Evolutionary conservation across 2,113 vertebrate species (phyloP).

Genomic region (Brevimyrus niger): DNA sequence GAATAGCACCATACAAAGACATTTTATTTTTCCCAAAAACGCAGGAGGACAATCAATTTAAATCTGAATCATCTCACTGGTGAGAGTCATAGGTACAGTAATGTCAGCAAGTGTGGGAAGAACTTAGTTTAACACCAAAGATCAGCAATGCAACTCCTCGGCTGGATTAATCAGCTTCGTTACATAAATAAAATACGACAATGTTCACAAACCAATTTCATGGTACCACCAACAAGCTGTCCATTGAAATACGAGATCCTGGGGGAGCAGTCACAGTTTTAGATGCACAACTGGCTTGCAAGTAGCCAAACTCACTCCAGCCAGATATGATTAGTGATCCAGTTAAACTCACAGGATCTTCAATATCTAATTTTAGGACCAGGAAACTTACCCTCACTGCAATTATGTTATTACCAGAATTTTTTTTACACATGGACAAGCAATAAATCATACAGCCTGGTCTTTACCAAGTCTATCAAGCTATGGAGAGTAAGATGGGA

Average conservation of each 20-base stretch:
- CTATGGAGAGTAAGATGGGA: not conserved
- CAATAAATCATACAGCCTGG: not conserved
- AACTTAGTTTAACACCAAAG: not conserved
- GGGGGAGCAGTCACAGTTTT: not conserved
- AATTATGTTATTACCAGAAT: not conserved
- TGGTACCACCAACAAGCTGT: not conserved
- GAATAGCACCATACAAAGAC: not conserved
- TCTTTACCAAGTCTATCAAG: not conserved
- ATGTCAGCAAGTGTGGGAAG: not conserved
- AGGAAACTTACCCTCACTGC: not conserved
- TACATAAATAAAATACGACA: not conserved
- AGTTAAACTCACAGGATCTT: not conserved
- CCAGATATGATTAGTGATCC: not conserved
- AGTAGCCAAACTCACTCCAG: not conserved
- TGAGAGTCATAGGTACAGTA: constrained; percentile 2
- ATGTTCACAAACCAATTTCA: not conserved
- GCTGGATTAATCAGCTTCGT: not conserved
- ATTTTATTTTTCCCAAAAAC: not conserved
- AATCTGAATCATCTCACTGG: not conserved
- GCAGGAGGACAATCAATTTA: not conserved
- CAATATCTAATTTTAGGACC: not conserved
- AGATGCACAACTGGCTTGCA: not conserved
- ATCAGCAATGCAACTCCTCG: not conserved
- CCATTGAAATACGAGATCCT: not conserved
- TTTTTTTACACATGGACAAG: not conserved